phyloP scores from a whole-genome alignment of 1,140 invertebrate genomes.

The Doryteuthis pealeii region DNA sequence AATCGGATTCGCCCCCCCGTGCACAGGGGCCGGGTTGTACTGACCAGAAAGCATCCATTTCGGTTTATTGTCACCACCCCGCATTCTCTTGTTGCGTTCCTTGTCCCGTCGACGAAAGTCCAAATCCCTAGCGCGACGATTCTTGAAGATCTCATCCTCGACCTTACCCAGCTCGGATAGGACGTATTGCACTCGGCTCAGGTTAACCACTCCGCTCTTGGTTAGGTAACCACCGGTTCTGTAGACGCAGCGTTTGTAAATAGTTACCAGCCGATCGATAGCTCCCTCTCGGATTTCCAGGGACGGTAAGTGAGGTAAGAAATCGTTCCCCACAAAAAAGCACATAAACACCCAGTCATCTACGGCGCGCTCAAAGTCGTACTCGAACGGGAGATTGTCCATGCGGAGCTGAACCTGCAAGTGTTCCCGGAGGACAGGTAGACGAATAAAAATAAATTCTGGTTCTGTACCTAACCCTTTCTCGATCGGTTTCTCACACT shows the following conservation, averaged over 20 bases:
- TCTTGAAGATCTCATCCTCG: slow-evolving; percentile 98
- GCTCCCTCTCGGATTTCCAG: slow-evolving; percentile 97
- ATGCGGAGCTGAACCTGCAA: slow-evolving; percentile 87
- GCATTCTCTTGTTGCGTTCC: slow-evolving; percentile 63
- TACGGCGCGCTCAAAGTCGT: slow-evolving; percentile 63
- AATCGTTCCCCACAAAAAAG: slow-evolving; percentile 99
- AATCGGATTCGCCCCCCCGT: slow-evolving; percentile 23
- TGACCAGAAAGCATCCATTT: slow-evolving; percentile 71
- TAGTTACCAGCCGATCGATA: slow-evolving; percentile 88
- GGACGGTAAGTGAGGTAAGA: slow-evolving; percentile 96
- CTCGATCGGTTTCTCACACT: slow-evolving; percentile 51
- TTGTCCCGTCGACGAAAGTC: slow-evolving; percentile 68
- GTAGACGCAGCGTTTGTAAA: slow-evolving; percentile 95
- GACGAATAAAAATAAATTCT: slow-evolving; percentile 66
- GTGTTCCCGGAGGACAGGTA: slow-evolving; percentile 94
- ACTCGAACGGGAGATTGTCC: slow-evolving; percentile 83
- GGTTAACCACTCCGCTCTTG: slow-evolving; percentile 88
- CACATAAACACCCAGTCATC: slow-evolving; percentile 99
- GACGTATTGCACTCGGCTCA: slow-evolving; percentile 91
- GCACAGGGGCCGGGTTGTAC: slow-evolving; percentile 70
- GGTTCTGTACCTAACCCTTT: slow-evolving; percentile 47
- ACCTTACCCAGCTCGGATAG: slow-evolving; percentile 87
- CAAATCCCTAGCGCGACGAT: slow-evolving; percentile 77
- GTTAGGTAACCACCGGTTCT: slow-evolving; percentile 94
- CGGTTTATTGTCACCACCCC: slow-evolving; percentile 63